Evolutionary conservation across 2,888 invertebrate genomes (phyloP), one percentile per base, ranked within the genome.

Genomic region (Orchesella flavescens): DNA sequence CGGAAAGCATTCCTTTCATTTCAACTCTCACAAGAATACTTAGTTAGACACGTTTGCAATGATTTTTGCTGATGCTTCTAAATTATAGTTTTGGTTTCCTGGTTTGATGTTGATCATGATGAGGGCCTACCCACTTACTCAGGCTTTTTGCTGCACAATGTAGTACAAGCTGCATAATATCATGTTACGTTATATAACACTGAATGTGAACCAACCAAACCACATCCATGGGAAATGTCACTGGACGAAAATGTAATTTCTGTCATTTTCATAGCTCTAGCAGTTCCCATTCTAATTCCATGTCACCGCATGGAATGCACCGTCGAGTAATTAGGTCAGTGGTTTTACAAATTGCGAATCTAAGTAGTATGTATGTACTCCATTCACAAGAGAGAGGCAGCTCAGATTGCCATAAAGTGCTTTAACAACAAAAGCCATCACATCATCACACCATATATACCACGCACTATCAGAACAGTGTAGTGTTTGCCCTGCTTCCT

Each of bases 1-100:
- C 71, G 17, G 63, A 63, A 78, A 59, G 23, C 65, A 68, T 68
- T 43, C 65, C 65, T n/a, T 24, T 65, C 65, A 13, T 65, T 65
- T 34, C 53, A 53, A 53, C 17, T 17, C 53, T n/a, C 17, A 53
- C 53, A 53, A 34, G 53, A n/a, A n/a, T 17, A 53, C n/a, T 17
- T 53, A 53, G 2, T 9, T 17, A 53, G 4, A 15, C 2, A 15
- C 53, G 17, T 3, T 17, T 53, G 4, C 53, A 65, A 43, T 53
- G 53, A 49, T 59, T 55, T 34, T n/a, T 19, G 75, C 53, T 12
- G 19, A 65, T 5, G 65, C 17, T 23, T 17, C 17, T 61, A 43
- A 34, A 2, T 1, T 43, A 66, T n/a, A 19, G 17, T n/a, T 49
- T 49, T 49, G 34, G 59, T 59, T n/a, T n/a, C n/a, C 17, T 59